phyloP scores from a whole-genome alignment of 2,113 vertebrate genomes.

The Hiodon alosoides region DNA sequence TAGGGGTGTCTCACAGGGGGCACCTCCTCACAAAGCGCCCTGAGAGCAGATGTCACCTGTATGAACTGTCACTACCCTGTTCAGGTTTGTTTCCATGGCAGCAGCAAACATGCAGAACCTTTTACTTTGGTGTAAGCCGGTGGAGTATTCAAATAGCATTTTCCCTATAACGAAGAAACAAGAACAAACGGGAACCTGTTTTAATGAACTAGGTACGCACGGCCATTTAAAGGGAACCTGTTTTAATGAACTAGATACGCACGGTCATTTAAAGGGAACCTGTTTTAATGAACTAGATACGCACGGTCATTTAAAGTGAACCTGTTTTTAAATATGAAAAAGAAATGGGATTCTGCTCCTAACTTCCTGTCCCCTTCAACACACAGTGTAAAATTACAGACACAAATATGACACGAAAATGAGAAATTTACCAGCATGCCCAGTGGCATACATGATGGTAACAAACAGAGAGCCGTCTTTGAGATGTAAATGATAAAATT shows the following conservation, averaged over 20 bases:
- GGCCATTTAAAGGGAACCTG: not conserved
- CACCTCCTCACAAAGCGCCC: slow-evolving; percentile 32
- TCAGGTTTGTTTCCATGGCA: slow-evolving; percentile 60
- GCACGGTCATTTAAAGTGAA: too few species aligned
- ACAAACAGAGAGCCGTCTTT: not conserved
- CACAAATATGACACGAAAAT: too few species aligned
- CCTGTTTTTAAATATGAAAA: too few species aligned
- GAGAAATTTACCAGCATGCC: too few species aligned
- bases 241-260: not conserved
- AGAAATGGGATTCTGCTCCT: too few species aligned
- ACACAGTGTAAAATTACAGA: too few species aligned
- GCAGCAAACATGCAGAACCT: slow-evolving; percentile 33
- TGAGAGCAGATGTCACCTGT: slow-evolving; percentile 60
- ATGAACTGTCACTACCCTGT: slow-evolving; percentile 32
- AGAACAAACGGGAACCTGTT: slow-evolving; percentile 3
- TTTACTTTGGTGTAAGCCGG: slow-evolving; percentile 49
- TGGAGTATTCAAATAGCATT: slow-evolving; percentile 48
- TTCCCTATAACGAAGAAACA: slow-evolving; percentile 36
- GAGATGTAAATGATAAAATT: not conserved
- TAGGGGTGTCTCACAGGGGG: slow-evolving; percentile 28
- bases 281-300: not conserved
- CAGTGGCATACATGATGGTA: too few species aligned
- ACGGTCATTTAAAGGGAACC: not conserved
- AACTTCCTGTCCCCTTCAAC: too few species aligned
- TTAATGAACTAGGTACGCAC: not conserved